These are phyloP conservation scores for Xenopus petersii DNA, from an alignment of 2,797 vertebrate species.

Conservation along the genomic window DNA sequence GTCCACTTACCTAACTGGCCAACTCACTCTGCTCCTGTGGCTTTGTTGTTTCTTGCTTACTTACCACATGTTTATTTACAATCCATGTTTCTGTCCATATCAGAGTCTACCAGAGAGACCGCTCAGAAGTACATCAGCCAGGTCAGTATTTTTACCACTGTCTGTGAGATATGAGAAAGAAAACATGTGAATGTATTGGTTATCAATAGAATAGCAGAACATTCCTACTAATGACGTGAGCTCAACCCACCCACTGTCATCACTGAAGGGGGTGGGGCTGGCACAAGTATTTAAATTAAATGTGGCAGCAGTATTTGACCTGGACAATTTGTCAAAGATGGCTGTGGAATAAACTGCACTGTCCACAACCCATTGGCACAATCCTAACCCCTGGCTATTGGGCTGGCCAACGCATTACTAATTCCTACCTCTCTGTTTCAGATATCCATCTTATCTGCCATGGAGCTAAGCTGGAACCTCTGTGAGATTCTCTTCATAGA, in stretches of 20 bases:
- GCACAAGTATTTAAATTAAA: too few species aligned
- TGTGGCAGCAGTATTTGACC: too few species aligned
- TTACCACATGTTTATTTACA: neutral
- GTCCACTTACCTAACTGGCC: too few species aligned
- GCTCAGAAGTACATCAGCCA: conserved; percentile 79
- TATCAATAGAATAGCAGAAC: neutral
- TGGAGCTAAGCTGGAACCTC: conserved; percentile 96
- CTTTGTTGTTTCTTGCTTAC: too few species aligned
- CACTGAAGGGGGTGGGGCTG: too few species aligned
- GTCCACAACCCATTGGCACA: too few species aligned
- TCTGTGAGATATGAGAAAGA: neutral
- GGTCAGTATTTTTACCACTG: conserved; percentile 61
- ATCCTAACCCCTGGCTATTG: neutral
- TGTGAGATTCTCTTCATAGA: conserved; percentile 97
- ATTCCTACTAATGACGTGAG: neutral
- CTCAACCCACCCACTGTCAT: too few species aligned
- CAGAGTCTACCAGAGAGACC: conserved; percentile 77
- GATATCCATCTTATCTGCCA: conserved; percentile 89
- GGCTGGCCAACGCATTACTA: too few species aligned
- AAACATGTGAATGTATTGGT: too few species aligned
- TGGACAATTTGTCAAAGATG: too few species aligned
- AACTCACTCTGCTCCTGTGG: too few species aligned
- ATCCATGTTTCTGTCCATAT: conserved; percentile 28
- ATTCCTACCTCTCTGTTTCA: conserved; percentile 50
- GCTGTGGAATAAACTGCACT: too few species aligned